Evolutionary conservation across 2,888 invertebrate species (phyloP).

Genomic region (Drosophila rellima): DNA sequence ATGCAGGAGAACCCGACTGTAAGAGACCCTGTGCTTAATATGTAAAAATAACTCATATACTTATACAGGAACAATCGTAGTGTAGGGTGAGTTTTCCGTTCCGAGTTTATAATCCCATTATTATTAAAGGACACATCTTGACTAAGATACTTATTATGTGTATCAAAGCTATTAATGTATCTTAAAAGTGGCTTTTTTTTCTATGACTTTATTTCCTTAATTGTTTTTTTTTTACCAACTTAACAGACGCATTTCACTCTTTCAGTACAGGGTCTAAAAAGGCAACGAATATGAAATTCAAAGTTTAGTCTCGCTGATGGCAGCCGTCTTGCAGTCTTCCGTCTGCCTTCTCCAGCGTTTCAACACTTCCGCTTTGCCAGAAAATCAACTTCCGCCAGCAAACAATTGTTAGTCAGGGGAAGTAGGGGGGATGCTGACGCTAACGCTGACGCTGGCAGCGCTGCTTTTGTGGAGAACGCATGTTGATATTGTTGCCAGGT

Average conservation of each 20-base stretch:
- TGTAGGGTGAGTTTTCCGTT: too few relatives aligned
- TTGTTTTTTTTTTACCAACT: neutral
- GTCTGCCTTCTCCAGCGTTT: constrained; percentile 36
- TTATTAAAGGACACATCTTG: too few relatives aligned
- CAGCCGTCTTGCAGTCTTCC: constrained; percentile 16
- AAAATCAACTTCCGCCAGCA: constrained; percentile 77
- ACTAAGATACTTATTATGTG: too few relatives aligned
- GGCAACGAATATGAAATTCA: constrained; percentile 62
- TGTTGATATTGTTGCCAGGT: constrained; percentile 75
- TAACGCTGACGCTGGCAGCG: constrained; percentile 16
- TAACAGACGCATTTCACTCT: neutral
- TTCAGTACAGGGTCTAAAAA: constrained; percentile 13
- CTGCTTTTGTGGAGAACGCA: constrained; percentile 55
- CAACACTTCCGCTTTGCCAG: constrained; percentile 75
- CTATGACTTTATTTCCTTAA: too few relatives aligned
- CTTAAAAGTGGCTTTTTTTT: too few relatives aligned
- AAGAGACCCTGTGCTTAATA: neutral
- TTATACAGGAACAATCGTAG: too few relatives aligned
- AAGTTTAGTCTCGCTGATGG: constrained; percentile 33
- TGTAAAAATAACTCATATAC: too few relatives aligned
- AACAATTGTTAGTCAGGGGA: constrained; percentile 65
- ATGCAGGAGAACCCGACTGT: neutral
- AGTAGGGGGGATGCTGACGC: neutral
- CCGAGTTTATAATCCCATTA: too few relatives aligned
- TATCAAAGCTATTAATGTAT: too few relatives aligned